Percentiles rank a stretch among this genome's conserved stretches.
These are phyloP conservation scores for Eurystomus glaucurus DNA, from an alignment of 2,797 vertebrate genomes.

Conservation along the genomic window DNA sequence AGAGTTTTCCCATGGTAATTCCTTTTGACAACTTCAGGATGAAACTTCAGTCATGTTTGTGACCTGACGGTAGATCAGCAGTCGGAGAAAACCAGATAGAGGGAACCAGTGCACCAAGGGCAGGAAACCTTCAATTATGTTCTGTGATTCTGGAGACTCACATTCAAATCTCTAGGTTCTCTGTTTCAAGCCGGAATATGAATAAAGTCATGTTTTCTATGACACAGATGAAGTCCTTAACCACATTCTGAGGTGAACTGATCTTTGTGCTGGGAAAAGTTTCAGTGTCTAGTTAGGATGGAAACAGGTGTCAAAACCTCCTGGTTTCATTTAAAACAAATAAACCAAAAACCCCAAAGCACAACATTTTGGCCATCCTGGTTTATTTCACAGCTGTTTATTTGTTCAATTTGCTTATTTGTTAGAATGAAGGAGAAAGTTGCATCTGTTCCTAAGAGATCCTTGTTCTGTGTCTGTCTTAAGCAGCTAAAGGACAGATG, in stretches of 20 bases:
- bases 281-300: neutral
- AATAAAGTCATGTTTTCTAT: neutral
- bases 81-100: neutral
- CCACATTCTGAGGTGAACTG: neutral
- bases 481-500: neutral
- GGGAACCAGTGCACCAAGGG: neutral
- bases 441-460: neutral
- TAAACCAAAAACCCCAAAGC: neutral
- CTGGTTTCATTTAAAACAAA: neutral
- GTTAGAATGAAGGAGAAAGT: neutral
- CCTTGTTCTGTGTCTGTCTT: neutral
- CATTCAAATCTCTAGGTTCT: neutral
- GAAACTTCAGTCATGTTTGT: neutral
- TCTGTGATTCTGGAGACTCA: neutral
- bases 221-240: neutral
- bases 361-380: neutral
- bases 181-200: neutral
- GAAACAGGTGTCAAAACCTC: neutral
- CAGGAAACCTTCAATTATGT: neutral
- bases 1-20: neutral
- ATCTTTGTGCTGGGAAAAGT: neutral
- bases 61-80: neutral
- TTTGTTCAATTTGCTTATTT: neutral
- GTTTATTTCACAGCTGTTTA: neutral
- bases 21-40: neutral